phyloP scores from a whole-genome alignment of 2,113 vertebrate genomes.

The Gymnarchus niloticus region DNA sequence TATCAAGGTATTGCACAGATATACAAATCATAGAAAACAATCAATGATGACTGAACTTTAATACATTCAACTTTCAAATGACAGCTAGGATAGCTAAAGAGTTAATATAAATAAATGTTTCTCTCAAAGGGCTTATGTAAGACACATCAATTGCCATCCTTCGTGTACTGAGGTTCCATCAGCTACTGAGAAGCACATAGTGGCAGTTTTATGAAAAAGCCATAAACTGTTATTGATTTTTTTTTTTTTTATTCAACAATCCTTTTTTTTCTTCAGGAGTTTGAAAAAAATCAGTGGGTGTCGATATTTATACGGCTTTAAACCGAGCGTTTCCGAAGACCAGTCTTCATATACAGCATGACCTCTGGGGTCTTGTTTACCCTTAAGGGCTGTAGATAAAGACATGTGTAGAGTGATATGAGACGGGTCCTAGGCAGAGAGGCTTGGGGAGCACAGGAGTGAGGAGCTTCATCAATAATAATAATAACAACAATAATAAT shows the following conservation, averaged over 20 bases:
- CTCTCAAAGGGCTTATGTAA: background rate
- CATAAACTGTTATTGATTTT: background rate
- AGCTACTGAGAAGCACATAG: background rate
- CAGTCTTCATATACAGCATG: too few species aligned
- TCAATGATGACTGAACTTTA: background rate
- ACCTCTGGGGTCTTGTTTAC: too few species aligned
- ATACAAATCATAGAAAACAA: background rate
- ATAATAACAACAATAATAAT: too few species aligned
- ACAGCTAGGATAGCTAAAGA: background rate
- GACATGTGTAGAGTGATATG: too few species aligned
- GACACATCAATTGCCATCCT: background rate
- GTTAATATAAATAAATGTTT: background rate
- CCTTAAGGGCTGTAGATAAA: too few species aligned
- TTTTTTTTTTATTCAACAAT: slow-evolving; percentile 8
- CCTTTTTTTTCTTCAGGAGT: background rate
- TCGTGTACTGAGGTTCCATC: background rate
- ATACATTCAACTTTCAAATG: background rate
- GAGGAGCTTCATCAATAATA: too few species aligned
- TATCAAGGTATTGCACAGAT: background rate
- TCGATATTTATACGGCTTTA: too few species aligned
- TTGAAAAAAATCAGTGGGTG: background rate
- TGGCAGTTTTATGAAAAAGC: background rate
- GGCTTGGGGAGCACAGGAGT: too few species aligned
- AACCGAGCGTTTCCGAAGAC: too few species aligned
- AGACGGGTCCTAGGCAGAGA: too few species aligned